Evolutionary conservation across 2,888 invertebrate genomes (phyloP), one percentile per base, ranked within the genome.

Genomic region (Hermaeophaga mercurialis): DNA sequence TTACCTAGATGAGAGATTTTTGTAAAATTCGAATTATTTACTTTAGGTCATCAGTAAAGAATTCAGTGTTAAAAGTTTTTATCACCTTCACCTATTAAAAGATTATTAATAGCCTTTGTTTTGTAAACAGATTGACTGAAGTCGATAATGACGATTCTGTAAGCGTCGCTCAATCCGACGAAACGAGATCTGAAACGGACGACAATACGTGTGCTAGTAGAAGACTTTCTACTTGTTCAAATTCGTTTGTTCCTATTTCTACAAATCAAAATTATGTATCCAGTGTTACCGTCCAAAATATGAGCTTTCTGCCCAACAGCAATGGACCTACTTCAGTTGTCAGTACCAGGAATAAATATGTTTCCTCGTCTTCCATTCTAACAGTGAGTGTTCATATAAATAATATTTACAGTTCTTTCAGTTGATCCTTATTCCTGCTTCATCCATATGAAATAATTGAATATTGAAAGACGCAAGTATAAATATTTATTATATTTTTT

Each of bases 111-210:
- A n/a, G n/a, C n/a, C n/a, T n/a, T 22, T 31, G 2, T 8, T 43
- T 22, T 2, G 3, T n/a, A n/a, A n/a, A n/a, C n/a, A 84, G 96
- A 54, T 83, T 95, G 68, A 91, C 91, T 0, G 96, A 96, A 81
- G 89, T 76, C 8, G 88, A 89, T 68, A 86, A 84, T 15, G 86
- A 87, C 67, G 86, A 87, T 66, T 80, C 83, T 1, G 83, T 81
- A 1, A 86, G 85, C 68, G 85, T 86, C 11, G 84, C 85, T 2
- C 80, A 84, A 74, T 76, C 76, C 1, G 77, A 77, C 54, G 77
- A 77, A 56, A 73, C 75, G 2, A 76, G 83, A 59, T 84, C 83
- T 1, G 84, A 84, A 69, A 75, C 78, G n/a, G 80, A 80, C 62
- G 80, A 80, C 55, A 75, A 78, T 4, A 41, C 46, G 8, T 54